phyloP scores from a whole-genome alignment of 2,113 vertebrate genomes.

The Forbesichthys papilliferus region DNA sequence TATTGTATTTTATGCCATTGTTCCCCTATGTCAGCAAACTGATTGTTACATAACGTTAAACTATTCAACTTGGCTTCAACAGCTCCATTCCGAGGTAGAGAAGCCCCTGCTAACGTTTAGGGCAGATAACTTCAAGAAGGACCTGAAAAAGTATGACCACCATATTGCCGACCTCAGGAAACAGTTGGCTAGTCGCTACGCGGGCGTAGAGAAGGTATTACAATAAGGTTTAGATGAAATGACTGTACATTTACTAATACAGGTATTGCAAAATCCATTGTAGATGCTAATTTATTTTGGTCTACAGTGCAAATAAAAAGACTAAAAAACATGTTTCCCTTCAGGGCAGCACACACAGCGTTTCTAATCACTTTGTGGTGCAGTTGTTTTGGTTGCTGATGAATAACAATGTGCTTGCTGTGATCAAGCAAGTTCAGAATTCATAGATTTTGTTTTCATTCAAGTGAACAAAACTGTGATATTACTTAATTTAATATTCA shows the following conservation, averaged over 20 bases:
- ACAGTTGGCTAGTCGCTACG: slow-evolving; percentile 90
- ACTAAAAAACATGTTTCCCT: not conserved
- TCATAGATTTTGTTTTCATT: too few relatives aligned
- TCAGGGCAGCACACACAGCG: not conserved
- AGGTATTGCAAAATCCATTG: not conserved
- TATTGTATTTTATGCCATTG: too few relatives aligned
- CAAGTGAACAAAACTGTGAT: too few relatives aligned
- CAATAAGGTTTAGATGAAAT: not conserved
- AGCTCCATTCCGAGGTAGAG: slow-evolving; percentile 96
- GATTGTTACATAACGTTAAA: not conserved
- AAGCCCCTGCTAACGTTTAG: slow-evolving; percentile 92
- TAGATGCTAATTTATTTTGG: not conserved
- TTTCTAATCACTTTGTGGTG: not conserved
- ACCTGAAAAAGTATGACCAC: slow-evolving; percentile 98
- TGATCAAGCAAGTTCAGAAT: too few relatives aligned
- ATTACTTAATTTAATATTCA: too few relatives aligned
- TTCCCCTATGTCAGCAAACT: too few relatives aligned
- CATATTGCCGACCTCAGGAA: slow-evolving; percentile 93
- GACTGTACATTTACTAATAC: too few relatives aligned
- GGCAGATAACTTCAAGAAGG: slow-evolving; percentile 94
- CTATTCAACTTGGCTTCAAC: slow-evolving; percentile 4
- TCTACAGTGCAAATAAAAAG: not conserved
- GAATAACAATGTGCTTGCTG: too few relatives aligned
- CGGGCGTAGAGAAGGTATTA: slow-evolving; percentile 91
- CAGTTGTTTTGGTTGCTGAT: not conserved